Conservation (phyloP, 2,113 vertebrate genomes). For the Eurystomus gularis region DNA sequence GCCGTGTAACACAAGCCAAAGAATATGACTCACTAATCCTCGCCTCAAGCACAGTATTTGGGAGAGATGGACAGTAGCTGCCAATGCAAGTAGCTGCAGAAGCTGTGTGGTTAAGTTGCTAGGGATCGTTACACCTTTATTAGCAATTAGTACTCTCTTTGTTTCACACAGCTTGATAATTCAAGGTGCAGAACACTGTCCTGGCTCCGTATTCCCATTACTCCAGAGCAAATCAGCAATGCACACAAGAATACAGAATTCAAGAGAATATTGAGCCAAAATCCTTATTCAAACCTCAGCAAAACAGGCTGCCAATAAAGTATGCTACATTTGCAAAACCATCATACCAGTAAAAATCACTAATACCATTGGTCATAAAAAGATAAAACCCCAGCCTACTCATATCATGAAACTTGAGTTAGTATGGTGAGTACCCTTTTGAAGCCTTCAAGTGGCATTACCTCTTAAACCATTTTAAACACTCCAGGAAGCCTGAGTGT, state of each 20-base stretch:
- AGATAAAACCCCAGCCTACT: background rate
- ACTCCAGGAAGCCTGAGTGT: background rate
- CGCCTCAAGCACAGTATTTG: background rate
- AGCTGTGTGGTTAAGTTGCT: background rate
- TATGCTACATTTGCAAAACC: background rate
- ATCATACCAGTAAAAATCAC: background rate
- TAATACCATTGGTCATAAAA: background rate
- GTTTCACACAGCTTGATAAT: background rate
- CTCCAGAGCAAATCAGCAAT: background rate
- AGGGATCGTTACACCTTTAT: background rate
- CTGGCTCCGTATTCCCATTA: background rate
- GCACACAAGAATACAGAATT: background rate
- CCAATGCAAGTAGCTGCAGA: background rate
- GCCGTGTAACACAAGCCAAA: background rate
- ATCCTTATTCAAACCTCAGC: background rate
- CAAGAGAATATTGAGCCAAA: background rate
- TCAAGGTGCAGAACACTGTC: background rate
- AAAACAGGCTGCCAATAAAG: background rate
- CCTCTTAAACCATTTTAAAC: background rate
- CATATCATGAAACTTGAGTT: background rate
- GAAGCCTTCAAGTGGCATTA: background rate
- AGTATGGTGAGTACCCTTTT: background rate
- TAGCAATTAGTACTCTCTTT: background rate
- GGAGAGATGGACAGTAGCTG: background rate
- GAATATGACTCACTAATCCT: conserved; percentile 4